Percentiles rank a stretch among this genome's conserved stretches.
These are phyloP conservation scores for Stenoptilia bipunctidactyla DNA, from an alignment of 2,888 invertebrate species.

Conservation along the genomic window DNA sequence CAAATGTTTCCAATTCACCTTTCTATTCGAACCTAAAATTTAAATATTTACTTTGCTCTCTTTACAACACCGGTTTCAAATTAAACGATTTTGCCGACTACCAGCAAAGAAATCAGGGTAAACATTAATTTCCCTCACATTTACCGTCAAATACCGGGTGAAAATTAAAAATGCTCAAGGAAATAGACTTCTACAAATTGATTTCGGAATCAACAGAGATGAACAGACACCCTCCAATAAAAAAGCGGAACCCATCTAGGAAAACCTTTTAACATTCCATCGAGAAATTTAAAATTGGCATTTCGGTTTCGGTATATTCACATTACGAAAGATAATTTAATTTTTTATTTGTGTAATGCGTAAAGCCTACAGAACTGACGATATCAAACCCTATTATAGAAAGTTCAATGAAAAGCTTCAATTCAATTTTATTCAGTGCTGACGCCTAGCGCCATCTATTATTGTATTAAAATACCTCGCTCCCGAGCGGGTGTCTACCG, in stretches of 20 bases:
- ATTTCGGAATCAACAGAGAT: slow-evolving; percentile 43
- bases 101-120: slow-evolving; percentile 41
- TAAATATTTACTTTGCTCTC: slow-evolving; percentile 9
- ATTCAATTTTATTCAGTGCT: too few relatives aligned
- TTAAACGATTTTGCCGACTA: slow-evolving; percentile 22
- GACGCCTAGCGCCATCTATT: background rate
- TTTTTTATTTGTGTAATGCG: too few relatives aligned
- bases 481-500: slow-evolving; percentile 28
- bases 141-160: slow-evolving; percentile 31
- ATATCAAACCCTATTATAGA: too few relatives aligned
- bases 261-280: too few relatives aligned
- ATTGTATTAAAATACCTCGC: background rate
- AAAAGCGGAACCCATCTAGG: too few relatives aligned
- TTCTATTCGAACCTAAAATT: slow-evolving; percentile 19
- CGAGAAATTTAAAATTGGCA: too few relatives aligned
- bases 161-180: slow-evolving; percentile 47
- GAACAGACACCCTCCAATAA: too few relatives aligned
- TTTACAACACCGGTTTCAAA: slow-evolving; percentile 25
- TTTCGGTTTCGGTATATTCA: too few relatives aligned
- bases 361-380: too few relatives aligned
- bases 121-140: slow-evolving; percentile 62
- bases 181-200: slow-evolving; percentile 48
- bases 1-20: slow-evolving; percentile 41
- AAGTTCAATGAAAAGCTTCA: too few relatives aligned
- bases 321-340: too few relatives aligned